A percentile compares a stretch with the other conserved stretches of the same genome.
phyloP scores from a whole-genome alignment of 2,888 invertebrate genomes.

The Thalpophila matura region DNA sequence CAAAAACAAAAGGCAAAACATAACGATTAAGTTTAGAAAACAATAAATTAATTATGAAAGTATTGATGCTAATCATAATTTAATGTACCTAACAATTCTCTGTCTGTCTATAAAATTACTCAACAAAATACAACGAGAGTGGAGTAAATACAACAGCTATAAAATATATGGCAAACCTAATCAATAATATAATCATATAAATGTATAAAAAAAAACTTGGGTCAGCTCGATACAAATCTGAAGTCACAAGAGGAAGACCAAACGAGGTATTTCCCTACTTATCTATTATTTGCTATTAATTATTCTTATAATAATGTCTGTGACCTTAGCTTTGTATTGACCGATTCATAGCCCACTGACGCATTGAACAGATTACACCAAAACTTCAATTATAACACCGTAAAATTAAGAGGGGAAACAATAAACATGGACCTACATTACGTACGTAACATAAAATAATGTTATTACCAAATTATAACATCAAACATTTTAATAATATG shows the following conservation, averaged over 20 bases:
- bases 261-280: slow-evolving; percentile 20
- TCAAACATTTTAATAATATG: slow-evolving; percentile 29
- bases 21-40: not conserved
- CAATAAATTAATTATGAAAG: not conserved
- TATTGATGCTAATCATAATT: slow-evolving; percentile 4
- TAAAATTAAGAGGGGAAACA: slow-evolving; percentile 13
- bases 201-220: slow-evolving; percentile 34
- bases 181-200: no score
- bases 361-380: slow-evolving; percentile 27
- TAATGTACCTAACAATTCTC: not conserved
- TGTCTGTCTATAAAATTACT: slow-evolving; percentile 9
- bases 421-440: not conserved
- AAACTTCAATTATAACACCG: slow-evolving; percentile 19
- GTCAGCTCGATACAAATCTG: slow-evolving; percentile 28
- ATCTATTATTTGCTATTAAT: slow-evolving; percentile 37
- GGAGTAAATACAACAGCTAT: slow-evolving; percentile 21
- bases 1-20: not conserved
- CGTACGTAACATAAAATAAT: slow-evolving; percentile 22
- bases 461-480: slow-evolving; percentile 20
- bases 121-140: slow-evolving; percentile 8
- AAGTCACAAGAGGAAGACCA: slow-evolving; percentile 38
- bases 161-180: slow-evolving; percentile 41
- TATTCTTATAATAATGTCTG: slow-evolving; percentile 14
- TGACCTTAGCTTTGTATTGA: slow-evolving; percentile 22
- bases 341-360: slow-evolving; percentile 35